Evolutionary conservation across 2,113 vertebrate species (phyloP), one percentile per base, ranked within the genome.

Genomic region (Calidris pugnax): DNA sequence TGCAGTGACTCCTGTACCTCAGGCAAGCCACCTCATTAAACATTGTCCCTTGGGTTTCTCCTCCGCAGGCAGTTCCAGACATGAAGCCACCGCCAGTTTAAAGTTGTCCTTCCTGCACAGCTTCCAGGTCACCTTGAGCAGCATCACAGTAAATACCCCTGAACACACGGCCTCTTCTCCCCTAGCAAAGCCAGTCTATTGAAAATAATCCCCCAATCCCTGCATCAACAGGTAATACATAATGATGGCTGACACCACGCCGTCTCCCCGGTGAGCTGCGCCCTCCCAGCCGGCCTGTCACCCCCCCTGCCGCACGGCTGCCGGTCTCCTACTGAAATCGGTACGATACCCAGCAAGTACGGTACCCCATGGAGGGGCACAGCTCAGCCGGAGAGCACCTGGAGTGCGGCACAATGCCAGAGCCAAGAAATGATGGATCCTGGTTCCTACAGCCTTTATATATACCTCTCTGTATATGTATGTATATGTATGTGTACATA

Each of bases 51-150:
- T n/a, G 14, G 9, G 4, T 67, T 80, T 87, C 16, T 66, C 7
- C 3, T 86, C 18, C 0, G 0, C 56, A 19, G 7, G 30, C 0
- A 0, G n/a, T 12, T 73, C 22, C 28, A 32, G 10, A n/a, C 9
- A 21, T 26, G 32, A 87, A 76, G 56, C 23, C 1, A 0, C 14
- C 5, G 2, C 14, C 7, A 2, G 3, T n/a, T 82, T 89, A 68
- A 67, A 89, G n/a, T 20, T 16, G 14, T 27, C 50, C 24, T 76
- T 91, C 11, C 50, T 64, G 7, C 15, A 12, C 21, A 13, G 39
- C 48, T 78, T 35, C 18, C 35, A 33, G 18, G 39, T 72, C 53
- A 93, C 67, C 85, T 87, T 62, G 45, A 62, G n/a, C 5, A 1
- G 32, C 35, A 72, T n/a, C 43, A 35, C 39, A 35, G 16, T 62